Evolutionary conservation across 2,888 invertebrate species (phyloP), one percentile per base, ranked within the genome.

Genomic region (Agrotis clavis): DNA sequence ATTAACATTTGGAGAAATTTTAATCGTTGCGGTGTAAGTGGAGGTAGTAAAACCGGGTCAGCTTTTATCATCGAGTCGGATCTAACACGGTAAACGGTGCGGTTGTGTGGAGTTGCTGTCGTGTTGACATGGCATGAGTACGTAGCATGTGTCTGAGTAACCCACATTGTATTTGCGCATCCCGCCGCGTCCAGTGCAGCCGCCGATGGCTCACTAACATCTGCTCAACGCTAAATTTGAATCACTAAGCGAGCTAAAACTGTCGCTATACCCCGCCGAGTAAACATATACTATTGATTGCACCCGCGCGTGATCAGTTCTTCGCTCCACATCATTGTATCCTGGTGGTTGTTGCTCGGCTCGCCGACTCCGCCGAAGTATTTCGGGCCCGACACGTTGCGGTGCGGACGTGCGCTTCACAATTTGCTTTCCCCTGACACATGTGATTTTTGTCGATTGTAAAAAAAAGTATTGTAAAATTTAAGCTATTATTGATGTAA

Each of bases 401-500:
- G 71, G 25, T 35, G 57, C 74, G 78, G 73, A 54, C 72, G 63
- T 74, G 68, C 79, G 74, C 77, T 80, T 75, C 74, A 75, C 77
- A 80, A 74, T 77, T 54, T 77, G 68, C 45, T 81, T 84, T 77
- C 62, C 70, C 72, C 67, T 74, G 83, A 75, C 79, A 78, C 77
- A 74, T 65, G 82, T 77, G 76, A 79, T 83, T 87, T 86, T 88
- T 83, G 86, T 88, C 88, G 88, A 89, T 88, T 89, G 82, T 88
- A 87, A 87, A 89, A 87, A n/a, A 88, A 87, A 84, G 87, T 86
- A 84, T 87, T 89, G 82, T 84, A 84, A 87, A 86, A 87, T 85
- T 73, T 88, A 88, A 89, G 89, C 86, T 81, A 85, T 79, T 85
- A 87, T 87, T 89, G 86, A 85, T 89, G 83, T 90, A 87, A 90